Evolutionary conservation across 2,888 invertebrate species (phyloP), one percentile per base, ranked within the genome.

Genomic region (Mayetiola destructor): DNA sequence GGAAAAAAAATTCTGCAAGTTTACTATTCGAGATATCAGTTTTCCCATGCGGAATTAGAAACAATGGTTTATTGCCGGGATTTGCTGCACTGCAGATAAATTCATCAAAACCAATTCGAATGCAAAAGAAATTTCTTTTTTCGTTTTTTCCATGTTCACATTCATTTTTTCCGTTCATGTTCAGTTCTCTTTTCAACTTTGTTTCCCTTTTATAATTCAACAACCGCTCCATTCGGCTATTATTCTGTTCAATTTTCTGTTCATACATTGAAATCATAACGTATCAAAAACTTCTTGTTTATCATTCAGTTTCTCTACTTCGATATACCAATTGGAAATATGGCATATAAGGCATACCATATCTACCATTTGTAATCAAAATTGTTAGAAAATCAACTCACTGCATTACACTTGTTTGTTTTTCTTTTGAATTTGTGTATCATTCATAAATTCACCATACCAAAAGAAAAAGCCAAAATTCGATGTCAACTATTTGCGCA

Each of bases 11-110:
- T n/a, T n/a, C n/a, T n/a, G n/a, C n/a, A n/a, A n/a, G n/a, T n/a
- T n/a, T n/a, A n/a, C n/a, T n/a, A n/a, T n/a, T n/a, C n/a, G n/a
- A n/a, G n/a, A n/a, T n/a, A n/a, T n/a, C n/a, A n/a, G n/a, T n/a
- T n/a, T n/a, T n/a, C n/a, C n/a, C n/a, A n/a, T n/a, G n/a, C n/a
- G n/a, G 23, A 42, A 21, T 42, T 42, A 42, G 23, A 23, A 42
- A 23, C 23, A 48, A 27, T 48, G 48, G 27, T 14, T 9, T n/a
- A 48, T 16, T 3, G 9, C 10, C 12, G n/a, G 14, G 4, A 37
- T n/a, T n/a, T 48, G 27, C 48, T 48, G 48, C 48, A 48, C 48
- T 48, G 48, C 48, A 27, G 48, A 48, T 48, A 48, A n/a, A n/a
- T 27, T 27, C 6, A 48, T 27, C 48, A 48, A 48, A n/a, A 48